These are phyloP conservation scores for Eubasilissa regina DNA, from an alignment of 1,140 invertebrate genomes.

Conservation along the genomic window DNA sequence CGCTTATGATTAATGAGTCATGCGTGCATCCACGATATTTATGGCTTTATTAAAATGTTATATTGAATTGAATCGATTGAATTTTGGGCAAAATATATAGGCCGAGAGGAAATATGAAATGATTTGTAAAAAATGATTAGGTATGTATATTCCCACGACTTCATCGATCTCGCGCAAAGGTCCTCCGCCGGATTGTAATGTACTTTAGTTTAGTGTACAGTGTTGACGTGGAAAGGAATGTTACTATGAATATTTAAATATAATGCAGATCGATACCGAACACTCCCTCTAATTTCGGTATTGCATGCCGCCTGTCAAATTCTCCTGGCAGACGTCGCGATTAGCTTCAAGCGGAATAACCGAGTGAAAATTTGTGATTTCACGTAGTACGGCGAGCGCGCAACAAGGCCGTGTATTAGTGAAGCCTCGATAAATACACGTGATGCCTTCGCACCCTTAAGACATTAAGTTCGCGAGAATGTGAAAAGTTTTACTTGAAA, in stretches of 20 bases:
- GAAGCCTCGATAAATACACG: neutral
- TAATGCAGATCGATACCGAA: slow-evolving; percentile 39
- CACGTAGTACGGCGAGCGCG: neutral
- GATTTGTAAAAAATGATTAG: slow-evolving; percentile 1
- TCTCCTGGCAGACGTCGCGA: slow-evolving; percentile 18
- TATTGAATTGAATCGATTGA: no score
- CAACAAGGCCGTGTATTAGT: neutral
- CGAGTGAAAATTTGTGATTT: slow-evolving; percentile 32
- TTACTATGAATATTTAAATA: slow-evolving; percentile 38
- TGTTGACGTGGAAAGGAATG: slow-evolving; percentile 1
- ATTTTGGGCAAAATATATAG: neutral
- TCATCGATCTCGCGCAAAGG: neutral
- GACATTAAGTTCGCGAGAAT: neutral
- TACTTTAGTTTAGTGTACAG: no score
- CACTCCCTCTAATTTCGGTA: slow-evolving; percentile 44
- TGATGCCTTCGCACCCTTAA: neutral
- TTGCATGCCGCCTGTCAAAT: slow-evolving; percentile 46
- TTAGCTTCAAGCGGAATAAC: slow-evolving; percentile 11
- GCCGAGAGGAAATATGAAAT: neutral
- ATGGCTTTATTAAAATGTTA: no score
- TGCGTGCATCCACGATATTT: no score
- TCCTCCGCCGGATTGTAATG: neutral
- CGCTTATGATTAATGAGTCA: no score
- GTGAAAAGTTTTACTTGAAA: no score
- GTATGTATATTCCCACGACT: neutral